Evolutionary conservation across 23 tunicate genomes (phyloP), one percentile per base, ranked within the genome.

Genomic region (Botrylloides violaceus): DNA sequence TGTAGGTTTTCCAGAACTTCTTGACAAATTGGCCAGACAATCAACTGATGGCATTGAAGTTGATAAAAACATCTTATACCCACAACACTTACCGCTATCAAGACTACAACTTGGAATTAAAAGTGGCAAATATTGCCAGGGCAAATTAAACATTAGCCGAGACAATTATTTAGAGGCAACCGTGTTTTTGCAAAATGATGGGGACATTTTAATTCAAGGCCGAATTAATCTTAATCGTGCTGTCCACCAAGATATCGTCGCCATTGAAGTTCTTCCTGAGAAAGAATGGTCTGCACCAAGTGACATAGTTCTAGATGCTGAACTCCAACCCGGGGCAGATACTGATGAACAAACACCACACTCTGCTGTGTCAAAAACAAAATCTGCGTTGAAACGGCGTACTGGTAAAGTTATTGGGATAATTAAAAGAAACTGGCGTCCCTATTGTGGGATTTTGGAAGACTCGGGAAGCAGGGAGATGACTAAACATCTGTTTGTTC

Each of bases 291-390:
- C 85, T 20, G 37, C 59, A 26, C 98, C 98, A 3, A 95, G 99
- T 76, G 95, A 83, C 62, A 75, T 89, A 4, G 70, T 89, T 26
- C 82, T 95, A 34, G 99, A 95, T 95, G 84, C 79, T 25, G 78
- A 94, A n/a, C 61, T 95, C 39, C 99, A 95, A 65, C 99, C 99
- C 2, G 87, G 99, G 31, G 99, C 99, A 29, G 99, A 95, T 48
- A 83, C 77, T 36, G 29, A 50, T 12, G 86, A 79, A 49, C 35
- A 33, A 9, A 29, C n/a, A n/a, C n/a, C n/a, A n/a, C n/a, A n/a
- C n/a, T 43, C 53, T 43, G 53, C 12, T 43, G 15, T 7, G 15
- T 43, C 9, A 9, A 43, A 43, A 43, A 31, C 7, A 2, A 62
- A 4, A 32, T 15, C 70, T 15, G 4, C 32, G 20, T 7, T 26